Base-by-base conservation (phyloP, 2,888 invertebrate genomes). In the Drosophila paramelanica region DNA sequence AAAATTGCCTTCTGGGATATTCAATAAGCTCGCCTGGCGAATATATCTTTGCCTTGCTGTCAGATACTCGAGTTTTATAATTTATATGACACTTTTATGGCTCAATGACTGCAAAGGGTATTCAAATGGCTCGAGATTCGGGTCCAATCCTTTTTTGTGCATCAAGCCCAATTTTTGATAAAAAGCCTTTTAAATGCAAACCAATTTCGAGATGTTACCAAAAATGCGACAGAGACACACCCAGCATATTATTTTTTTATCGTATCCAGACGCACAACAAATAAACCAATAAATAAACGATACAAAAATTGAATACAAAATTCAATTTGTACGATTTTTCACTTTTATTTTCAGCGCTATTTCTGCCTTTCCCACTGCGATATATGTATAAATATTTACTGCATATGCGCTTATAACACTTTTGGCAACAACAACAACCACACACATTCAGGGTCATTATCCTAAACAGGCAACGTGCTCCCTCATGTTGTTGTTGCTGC, bases 391-490 rank as follows among this genome's bases (percentile, higher is more conserved):
- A 27, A 55, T 45, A 46, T 46, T 23, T 50, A 53, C 53, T 58
- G 49, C 47, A 66, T 52, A 38, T 71, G 57, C 67, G 65, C 57
- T 57, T 45, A 53, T 60, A 64, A 53, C 64, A 67, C 65, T 74
- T 67, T 79, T 79, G 69, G 68, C 31, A 31, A 31, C 79, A 69
- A 49, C 62, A 47, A 41, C 52, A 31, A 51, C 52, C 57, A 45
- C 66, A 53, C 14, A 47, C 58, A 62, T 59, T 67, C 85, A 85
- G 82, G 85, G 81, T 85, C 81, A 85, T 85, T 81, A 85, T 81
- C 82, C 81, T 72, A 77, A 81, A 70, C 67, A 59, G 79, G 79
- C 79, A 64, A 60, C 58, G 61, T 46, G 53, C 17, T 55, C 55
- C 43, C 31, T 31, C 56, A 10, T 42, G 51, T 23, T 73, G 55